phyloP scores from a whole-genome alignment of 2,888 invertebrate genomes.

The Alsophila aescularia region DNA sequence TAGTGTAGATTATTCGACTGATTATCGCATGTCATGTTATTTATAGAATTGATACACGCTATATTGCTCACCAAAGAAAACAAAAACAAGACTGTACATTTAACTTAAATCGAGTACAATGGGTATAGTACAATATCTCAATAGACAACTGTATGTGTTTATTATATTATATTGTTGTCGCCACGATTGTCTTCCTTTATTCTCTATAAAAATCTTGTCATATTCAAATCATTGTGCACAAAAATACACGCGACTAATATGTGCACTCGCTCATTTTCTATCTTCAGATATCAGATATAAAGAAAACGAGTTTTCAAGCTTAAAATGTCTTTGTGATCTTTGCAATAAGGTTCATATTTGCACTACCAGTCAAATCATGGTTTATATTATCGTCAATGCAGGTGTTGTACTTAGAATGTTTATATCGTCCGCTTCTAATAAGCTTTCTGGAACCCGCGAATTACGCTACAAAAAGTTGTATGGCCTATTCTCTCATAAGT shows the following conservation, averaged over 20 bases:
- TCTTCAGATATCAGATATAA: constrained; percentile 36
- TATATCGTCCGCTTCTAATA: constrained; percentile 12
- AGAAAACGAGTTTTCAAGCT: constrained; percentile 26
- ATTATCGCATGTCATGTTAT: too few relatives aligned
- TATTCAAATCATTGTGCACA: constrained; percentile 16
- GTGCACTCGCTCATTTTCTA: constrained; percentile 30
- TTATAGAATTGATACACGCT: too few relatives aligned
- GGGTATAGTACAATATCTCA: too few relatives aligned
- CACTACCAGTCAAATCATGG: constrained; percentile 4
- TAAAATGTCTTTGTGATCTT: constrained; percentile 18
- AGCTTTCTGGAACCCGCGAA: constrained; percentile 4
- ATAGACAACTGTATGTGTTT: constrained; percentile 11
- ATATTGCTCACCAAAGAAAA: too few relatives aligned
- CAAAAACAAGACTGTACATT: too few relatives aligned
- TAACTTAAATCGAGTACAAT: too few relatives aligned
- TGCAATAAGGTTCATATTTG: constrained; percentile 22
- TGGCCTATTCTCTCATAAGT: too few relatives aligned
- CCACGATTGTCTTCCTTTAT: constrained; percentile 5
- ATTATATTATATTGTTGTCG: constrained; percentile 6
- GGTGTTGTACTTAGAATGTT: constrained; percentile 22
- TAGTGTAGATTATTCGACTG: too few relatives aligned
- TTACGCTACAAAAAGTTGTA: too few relatives aligned
- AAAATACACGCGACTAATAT: constrained; percentile 22
- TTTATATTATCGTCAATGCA: background rate
- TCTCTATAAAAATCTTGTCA: background rate